These are phyloP conservation scores for Protonemura montana DNA, from an alignment of 2,888 invertebrate species.

Conservation along the genomic window DNA sequence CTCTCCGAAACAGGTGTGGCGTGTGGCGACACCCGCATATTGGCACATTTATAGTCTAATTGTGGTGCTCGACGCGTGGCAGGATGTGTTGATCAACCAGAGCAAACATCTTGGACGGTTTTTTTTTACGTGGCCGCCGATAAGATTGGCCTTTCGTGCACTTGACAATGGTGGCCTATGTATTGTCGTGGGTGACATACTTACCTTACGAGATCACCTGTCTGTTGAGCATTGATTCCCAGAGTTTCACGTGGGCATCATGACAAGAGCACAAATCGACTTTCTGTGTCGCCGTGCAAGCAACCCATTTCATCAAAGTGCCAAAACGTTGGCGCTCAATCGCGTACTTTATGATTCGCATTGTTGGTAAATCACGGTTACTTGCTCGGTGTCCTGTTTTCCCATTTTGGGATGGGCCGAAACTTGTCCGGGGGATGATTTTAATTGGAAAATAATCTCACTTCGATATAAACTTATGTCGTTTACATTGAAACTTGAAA, in stretches of 20 bases:
- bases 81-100: conserved; percentile 22
- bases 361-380: conserved; percentile 29
- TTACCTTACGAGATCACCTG: neutral
- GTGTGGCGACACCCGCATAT: conserved; percentile 5
- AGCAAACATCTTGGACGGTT: conserved; percentile 24
- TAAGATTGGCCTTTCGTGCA: conserved; percentile 14
- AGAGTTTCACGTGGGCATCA: neutral
- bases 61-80: neutral
- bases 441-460: conserved; percentile 33
- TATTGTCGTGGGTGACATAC: neutral
- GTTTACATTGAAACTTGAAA: neutral
- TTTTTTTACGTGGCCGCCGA: neutral
- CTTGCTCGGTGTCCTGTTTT: neutral
- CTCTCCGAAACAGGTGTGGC: neutral
- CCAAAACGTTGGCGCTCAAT: conserved; percentile 8
- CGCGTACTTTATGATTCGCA: neutral
- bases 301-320: conserved; percentile 29
- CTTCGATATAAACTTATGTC: neutral
- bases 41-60: neutral
- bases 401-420: conserved; percentile 21
- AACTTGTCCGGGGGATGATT: conserved; percentile 25
- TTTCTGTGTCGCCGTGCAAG: conserved; percentile 20
- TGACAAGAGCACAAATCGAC: conserved; percentile 33
- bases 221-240: neutral
- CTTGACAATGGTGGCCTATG: conserved; percentile 16